Conservation (phyloP, 2,797 vertebrate species). For the Amazonetta brasiliensis region DNA sequence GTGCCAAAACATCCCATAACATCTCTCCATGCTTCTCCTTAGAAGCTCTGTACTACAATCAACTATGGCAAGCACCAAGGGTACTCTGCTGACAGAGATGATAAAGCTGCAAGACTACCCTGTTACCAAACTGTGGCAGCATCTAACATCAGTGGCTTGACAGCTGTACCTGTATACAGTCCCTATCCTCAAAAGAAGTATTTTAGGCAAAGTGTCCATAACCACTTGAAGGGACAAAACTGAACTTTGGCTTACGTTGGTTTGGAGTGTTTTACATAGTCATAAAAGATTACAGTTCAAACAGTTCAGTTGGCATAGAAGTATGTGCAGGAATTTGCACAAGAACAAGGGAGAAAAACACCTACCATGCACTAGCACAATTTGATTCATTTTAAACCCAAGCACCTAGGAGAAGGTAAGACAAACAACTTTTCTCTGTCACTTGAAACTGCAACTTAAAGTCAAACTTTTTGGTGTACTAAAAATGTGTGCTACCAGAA, state of each 20-base stretch:
- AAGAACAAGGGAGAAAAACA: neutral
- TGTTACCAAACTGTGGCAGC: neutral
- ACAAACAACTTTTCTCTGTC: neutral
- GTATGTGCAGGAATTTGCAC: neutral
- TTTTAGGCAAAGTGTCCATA: neutral
- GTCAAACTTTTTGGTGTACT: neutral
- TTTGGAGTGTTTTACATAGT: neutral
- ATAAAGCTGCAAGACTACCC: neutral
- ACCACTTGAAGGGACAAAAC: neutral
- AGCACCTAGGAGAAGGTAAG: neutral
- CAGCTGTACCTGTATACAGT: neutral
- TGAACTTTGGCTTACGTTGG: neutral
- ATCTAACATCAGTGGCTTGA: neutral
- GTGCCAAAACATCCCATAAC: neutral
- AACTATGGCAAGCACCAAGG: neutral
- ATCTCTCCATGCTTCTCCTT: neutral
- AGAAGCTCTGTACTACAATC: neutral
- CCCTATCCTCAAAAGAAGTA: neutral
- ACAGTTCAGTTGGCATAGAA: neutral
- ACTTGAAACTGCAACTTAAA: neutral
- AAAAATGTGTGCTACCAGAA: neutral
- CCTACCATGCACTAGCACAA: rapidly evolving
- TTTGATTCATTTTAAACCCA: neutral
- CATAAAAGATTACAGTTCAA: neutral
- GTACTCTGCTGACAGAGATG: neutral